Percentiles rank a stretch among this genome's conserved stretches.
Conservation (phyloP, 2,888 invertebrate species). For the Horisme vitalbata region DNA sequence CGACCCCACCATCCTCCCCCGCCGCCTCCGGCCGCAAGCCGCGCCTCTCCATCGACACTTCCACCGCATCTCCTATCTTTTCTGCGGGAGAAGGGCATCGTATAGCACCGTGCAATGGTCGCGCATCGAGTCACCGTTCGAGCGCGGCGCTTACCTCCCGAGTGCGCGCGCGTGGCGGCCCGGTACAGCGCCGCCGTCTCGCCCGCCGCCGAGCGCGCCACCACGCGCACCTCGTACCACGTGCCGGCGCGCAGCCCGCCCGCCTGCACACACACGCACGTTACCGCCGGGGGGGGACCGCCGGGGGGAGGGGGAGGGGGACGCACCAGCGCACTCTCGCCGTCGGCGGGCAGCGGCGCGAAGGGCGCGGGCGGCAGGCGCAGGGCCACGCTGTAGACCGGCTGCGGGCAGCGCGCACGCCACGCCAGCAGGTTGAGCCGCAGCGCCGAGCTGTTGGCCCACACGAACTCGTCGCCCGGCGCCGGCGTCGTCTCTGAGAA, state of each 20-base stretch:
- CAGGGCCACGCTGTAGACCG: constrained; percentile 84
- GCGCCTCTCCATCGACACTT: constrained; percentile 40
- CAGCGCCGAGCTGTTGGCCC: constrained; percentile 87
- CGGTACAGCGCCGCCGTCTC: constrained; percentile 79
- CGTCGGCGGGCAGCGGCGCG: constrained; percentile 52
- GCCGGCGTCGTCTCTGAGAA: constrained; percentile 82
- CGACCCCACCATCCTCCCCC: constrained; percentile 16
- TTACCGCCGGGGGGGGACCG: too few species aligned
- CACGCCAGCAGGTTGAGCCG: constrained; percentile 87
- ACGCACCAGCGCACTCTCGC: constrained; percentile 53
- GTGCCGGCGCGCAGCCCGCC: constrained; percentile 75
- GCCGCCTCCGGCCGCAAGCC: constrained; percentile 28
- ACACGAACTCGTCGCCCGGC: constrained; percentile 85
- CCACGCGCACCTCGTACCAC: constrained; percentile 83
- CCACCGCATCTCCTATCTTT: constrained; percentile 54
- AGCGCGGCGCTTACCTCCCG: constrained; percentile 66
- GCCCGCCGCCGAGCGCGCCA: constrained; percentile 79
- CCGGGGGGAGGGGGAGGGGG: too few species aligned
- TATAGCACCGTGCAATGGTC: too few species aligned
- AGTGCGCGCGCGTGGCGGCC: constrained; percentile 76
- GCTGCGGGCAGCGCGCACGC: constrained; percentile 88
- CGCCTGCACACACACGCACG: too few species aligned
- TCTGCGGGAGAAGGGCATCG: constrained; percentile 47
- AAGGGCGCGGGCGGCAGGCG: constrained; percentile 56
- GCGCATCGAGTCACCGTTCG: neutral